A percentile compares a stretch with the other conserved stretches of the same genome.
Evolutionary conservation across 2,113 vertebrate species (phyloP).

Genomic region (Pelusios castaneus): DNA sequence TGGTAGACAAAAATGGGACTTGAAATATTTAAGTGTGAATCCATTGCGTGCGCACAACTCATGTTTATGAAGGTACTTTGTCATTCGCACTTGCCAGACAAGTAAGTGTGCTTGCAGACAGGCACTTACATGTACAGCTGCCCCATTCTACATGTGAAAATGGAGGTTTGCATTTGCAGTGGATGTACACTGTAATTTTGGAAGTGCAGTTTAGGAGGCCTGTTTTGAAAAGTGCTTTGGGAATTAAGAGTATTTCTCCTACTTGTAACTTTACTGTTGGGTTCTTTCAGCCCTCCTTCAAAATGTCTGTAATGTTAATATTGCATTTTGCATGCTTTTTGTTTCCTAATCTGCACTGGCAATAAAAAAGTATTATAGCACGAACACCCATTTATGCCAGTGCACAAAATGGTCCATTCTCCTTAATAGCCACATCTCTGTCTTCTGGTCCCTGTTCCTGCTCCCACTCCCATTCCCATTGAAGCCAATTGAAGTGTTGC

Average conservation of each 20-base stretch:
- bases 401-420: not conserved
- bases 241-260: not conserved
- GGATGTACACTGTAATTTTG: not conserved
- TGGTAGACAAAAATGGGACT: not conserved
- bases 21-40: not conserved
- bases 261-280: not conserved
- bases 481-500: not conserved
- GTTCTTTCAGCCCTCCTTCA: not conserved
- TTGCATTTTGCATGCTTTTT: not conserved
- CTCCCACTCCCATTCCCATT: not conserved
- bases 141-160: not conserved
- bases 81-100: not conserved
- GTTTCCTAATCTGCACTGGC: not conserved
- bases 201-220: not conserved
- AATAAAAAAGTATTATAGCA: not conserved
- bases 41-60: not conserved
- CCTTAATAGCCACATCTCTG: not conserved
- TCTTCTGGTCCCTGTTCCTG: not conserved
- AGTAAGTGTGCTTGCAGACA: not conserved
- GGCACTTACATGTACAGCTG: not conserved
- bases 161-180: not conserved
- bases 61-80: not conserved
- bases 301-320: not conserved
- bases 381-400: not conserved
- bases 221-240: not conserved